Evolutionary conservation across 2,888 invertebrate species (phyloP).

Genomic region (Cordilura impudica): DNA sequence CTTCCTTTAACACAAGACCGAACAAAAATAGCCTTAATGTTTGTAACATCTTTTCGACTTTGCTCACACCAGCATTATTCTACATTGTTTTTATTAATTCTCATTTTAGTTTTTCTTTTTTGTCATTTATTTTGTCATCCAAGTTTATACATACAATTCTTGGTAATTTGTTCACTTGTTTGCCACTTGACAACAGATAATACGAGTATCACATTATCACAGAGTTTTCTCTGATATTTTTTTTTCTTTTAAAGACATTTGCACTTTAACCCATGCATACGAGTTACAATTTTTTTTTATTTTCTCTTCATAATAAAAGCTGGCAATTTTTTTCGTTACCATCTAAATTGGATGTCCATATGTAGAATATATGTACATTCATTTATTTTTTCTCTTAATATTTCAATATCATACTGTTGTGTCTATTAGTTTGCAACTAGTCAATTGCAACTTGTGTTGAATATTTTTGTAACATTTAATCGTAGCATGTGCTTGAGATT

Average conservation of each 20-base stretch:
- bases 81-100: constrained; percentile 6
- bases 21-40: constrained; percentile 1
- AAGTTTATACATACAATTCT: neutral
- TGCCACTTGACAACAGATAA: constrained; percentile 34
- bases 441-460: constrained; percentile 14
- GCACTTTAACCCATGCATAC: neutral
- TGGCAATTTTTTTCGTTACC: neutral
- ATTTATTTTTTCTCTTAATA: neutral
- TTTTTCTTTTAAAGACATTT: constrained; percentile 29
- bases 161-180: constrained; percentile 39
- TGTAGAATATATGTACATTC: no score
- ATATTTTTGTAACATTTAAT: neutral
- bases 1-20: constrained; percentile 4
- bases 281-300: neutral
- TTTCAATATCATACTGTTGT: neutral
- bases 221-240: neutral
- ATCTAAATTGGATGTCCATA: neutral
- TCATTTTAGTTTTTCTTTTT: neutral
- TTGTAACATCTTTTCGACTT: neutral
- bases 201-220: constrained; percentile 18
- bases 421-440: constrained; percentile 6
- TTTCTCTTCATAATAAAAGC: neutral
- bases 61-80: neutral
- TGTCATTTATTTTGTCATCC: constrained; percentile 1
- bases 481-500: neutral